These are phyloP conservation scores for Porites lutea DNA, from an alignment of 64 coral and sea anemone species.

Conservation along the genomic window DNA sequence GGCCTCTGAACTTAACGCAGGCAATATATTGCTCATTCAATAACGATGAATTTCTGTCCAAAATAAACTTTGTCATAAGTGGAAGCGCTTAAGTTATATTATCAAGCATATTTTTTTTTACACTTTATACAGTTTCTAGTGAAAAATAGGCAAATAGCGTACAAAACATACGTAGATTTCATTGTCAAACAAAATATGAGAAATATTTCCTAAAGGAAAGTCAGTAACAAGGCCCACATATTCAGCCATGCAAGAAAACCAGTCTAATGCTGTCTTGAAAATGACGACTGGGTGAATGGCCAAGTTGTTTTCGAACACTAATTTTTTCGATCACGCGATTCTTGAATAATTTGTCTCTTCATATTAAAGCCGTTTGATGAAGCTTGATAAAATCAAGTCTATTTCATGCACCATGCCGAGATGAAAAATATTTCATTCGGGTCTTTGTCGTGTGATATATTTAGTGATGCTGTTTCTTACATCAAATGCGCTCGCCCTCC, in stretches of 20 bases:
- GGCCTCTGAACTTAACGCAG: no score
- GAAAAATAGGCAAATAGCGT: background rate
- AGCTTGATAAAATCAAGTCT: background rate
- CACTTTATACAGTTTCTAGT: background rate
- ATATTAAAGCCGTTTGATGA: background rate
- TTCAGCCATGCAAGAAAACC: background rate
- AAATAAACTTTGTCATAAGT: background rate
- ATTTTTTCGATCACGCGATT: conserved; percentile 19
- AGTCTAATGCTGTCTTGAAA: no score
- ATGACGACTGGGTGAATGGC: no score
- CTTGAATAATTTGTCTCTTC: background rate
- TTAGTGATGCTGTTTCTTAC: background rate
- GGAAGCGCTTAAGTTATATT: background rate
- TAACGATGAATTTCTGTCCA: background rate
- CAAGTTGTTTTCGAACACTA: background rate
- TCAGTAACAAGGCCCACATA: background rate
- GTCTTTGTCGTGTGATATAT: background rate
- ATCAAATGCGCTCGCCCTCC: background rate
- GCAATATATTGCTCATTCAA: no score
- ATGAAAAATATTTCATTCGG: background rate
- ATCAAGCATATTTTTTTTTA: background rate
- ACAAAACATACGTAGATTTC: background rate
- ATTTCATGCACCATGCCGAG: background rate
- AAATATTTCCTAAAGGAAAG: background rate
- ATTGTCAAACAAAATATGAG: background rate